Base-by-base conservation (phyloP, 2,113 vertebrate species). In the human (Homo sapiens) region DNA sequence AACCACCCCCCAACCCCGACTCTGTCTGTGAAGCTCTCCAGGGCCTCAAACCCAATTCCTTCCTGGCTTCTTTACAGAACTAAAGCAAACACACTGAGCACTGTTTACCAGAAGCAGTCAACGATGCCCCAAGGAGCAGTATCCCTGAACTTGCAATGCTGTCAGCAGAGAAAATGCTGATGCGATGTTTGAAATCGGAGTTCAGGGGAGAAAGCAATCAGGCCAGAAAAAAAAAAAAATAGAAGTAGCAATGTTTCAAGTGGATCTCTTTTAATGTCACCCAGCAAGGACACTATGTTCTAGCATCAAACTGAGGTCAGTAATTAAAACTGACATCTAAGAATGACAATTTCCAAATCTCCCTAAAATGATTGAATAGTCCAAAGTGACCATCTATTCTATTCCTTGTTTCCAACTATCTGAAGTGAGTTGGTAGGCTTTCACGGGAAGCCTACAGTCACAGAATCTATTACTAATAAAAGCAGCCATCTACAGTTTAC, bases 141-240 rank as follows among this genome's bases (percentile, higher is more conserved):
- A 93, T 93, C n/a, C 64, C 85, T 89, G 85, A 95, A 93, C 88
- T 91, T 94, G 81, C 81, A 86, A 32, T 57, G 78, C 78, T 91
- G 59, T 95, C 88, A 91, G 92, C 76, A 94, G 57, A 97, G 84
- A 96, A 98, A 96, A 93, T 93, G 96, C 93, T 97, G 97, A 98
- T 86, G 17, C 0, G 0, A 30, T 93, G 90, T 91, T 73, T 90
- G 81, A 93, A 86, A 95, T 75, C 35, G 38, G 50, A 90, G 52
- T 94, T 96, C 87, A 79, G 40, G 25, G 59, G 32, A 79, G 25
- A 97, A 43, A 96, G 76, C 45, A 95, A 90, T 11, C 93, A 72
- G 93, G 55, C 72, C 40, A 79, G 93, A 92, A 85, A 90, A 92
- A 84, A 92, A 38, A 84, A 94, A 48, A 52, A 94, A 27, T 8